phyloP scores from a whole-genome alignment of 2,113 vertebrate species.

The Polyodon spathula region DNA sequence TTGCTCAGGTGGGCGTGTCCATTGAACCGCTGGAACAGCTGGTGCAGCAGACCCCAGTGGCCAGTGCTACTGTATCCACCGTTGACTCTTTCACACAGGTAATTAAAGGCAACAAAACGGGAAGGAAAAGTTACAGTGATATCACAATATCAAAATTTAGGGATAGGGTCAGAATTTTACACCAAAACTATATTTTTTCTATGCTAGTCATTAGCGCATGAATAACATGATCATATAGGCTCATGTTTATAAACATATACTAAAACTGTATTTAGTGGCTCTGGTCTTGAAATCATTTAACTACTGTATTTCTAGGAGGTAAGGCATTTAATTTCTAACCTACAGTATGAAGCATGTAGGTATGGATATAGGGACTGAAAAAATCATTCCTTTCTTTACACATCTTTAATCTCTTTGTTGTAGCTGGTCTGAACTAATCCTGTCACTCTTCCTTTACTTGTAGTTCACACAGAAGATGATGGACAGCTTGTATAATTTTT shows the following conservation, averaged over 20 bases:
- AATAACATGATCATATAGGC: no score
- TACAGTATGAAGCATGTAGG: no score
- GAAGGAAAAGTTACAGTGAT: not conserved
- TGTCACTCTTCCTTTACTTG: conserved; percentile 24
- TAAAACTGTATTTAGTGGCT: no score
- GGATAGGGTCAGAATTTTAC: no score
- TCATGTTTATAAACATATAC: no score
- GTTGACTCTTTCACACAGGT: conserved; percentile 85
- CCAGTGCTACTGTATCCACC: conserved; percentile 73
- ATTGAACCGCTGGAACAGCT: conserved; percentile 81
- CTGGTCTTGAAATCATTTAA: no score
- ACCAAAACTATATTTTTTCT: not conserved
- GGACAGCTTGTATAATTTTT: conserved; percentile 89
- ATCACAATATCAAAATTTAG: not conserved
- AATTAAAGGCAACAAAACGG: conserved; percentile 11
- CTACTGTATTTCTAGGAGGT: no score
- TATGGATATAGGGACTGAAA: no score
- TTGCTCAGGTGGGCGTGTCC: conserved; percentile 91
- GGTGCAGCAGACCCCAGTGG: conserved; percentile 83
- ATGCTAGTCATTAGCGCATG: no score
- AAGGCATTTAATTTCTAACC: no score
- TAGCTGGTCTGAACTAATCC: not conserved
- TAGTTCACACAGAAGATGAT: conserved; percentile 95
- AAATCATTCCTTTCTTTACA: no score
- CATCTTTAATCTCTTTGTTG: no score